Evolutionary conservation across 2,888 invertebrate genomes (phyloP).

Genomic region (Agrochola litura): DNA sequence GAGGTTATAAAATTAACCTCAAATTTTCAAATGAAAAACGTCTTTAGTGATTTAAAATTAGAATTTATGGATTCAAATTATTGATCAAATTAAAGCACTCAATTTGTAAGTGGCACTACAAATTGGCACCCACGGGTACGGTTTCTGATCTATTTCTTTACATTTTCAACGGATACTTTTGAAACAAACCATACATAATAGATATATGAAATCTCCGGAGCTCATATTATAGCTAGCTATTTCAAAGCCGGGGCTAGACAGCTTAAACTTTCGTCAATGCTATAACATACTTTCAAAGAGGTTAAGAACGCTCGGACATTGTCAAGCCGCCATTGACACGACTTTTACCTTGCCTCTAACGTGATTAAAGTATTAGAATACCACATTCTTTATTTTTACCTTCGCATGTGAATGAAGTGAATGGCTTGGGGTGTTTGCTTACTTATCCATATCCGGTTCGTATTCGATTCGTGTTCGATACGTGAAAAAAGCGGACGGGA

Average conservation of each 20-base stretch:
- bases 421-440: not conserved
- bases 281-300: conserved; percentile 55
- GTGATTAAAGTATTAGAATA: conserved; percentile 47
- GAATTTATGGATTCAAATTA: not conserved
- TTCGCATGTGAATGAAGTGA: conserved; percentile 21
- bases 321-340: conserved; percentile 36
- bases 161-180: not conserved
- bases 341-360: conserved; percentile 56
- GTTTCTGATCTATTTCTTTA: not conserved
- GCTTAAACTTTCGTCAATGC: conserved; percentile 47
- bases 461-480: too few relatives aligned
- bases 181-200: not conserved
- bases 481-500: too few relatives aligned
- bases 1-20: not conserved
- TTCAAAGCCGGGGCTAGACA: conserved; percentile 7
- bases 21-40: not conserved
- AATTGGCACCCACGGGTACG: too few relatives aligned
- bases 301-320: conserved; percentile 52
- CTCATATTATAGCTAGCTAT: not conserved
- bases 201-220: not conserved
- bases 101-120: not conserved
- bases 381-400: conserved; percentile 38
- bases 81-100: not conserved
- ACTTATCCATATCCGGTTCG: too few relatives aligned
- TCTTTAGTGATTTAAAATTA: not conserved